A percentile compares a stretch with the other conserved stretches of the same genome.
Evolutionary conservation across 1,140 invertebrate genomes (phyloP).

Genomic region (Caenorhabditis inopinata): DNA sequence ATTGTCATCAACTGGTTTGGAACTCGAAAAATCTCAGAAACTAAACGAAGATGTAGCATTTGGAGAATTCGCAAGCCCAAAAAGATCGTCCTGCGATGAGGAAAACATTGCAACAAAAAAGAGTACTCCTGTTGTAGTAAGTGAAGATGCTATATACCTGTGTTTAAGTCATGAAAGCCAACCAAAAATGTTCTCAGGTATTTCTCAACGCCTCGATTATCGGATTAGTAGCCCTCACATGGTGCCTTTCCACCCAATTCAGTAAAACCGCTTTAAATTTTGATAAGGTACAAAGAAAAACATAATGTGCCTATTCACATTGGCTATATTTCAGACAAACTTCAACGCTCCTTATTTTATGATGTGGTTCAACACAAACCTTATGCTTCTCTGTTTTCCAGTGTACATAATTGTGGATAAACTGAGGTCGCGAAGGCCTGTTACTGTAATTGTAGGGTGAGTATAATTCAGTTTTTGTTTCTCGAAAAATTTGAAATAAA

Average conservation of each 20-base stretch:
- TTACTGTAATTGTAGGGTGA: constrained; percentile 37
- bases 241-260: constrained; percentile 62
- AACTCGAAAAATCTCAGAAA: background rate
- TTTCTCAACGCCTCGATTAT: constrained; percentile 32
- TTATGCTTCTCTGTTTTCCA: constrained; percentile 62
- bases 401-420: constrained; percentile 55
- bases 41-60: background rate
- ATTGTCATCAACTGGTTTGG: background rate
- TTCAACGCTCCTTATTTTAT: constrained; percentile 63
- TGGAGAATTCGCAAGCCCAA: background rate
- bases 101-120: background rate
- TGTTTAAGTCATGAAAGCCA: no score
- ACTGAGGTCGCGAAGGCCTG: constrained; percentile 18
- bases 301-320: no score
- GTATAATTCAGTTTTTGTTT: no score
- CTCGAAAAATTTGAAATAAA: no score
- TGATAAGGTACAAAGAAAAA: constrained; percentile 38
- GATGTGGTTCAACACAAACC: constrained; percentile 64
- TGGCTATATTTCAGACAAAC: constrained; percentile 38
- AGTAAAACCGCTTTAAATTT: constrained; percentile 57
- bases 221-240: constrained; percentile 54
- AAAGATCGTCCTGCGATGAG: background rate
- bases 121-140: constrained; percentile 3
- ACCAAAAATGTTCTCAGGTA: constrained; percentile 38
- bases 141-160: no score